Base-by-base conservation (phyloP, 2,797 vertebrate species). In the Sebastes minor region DNA sequence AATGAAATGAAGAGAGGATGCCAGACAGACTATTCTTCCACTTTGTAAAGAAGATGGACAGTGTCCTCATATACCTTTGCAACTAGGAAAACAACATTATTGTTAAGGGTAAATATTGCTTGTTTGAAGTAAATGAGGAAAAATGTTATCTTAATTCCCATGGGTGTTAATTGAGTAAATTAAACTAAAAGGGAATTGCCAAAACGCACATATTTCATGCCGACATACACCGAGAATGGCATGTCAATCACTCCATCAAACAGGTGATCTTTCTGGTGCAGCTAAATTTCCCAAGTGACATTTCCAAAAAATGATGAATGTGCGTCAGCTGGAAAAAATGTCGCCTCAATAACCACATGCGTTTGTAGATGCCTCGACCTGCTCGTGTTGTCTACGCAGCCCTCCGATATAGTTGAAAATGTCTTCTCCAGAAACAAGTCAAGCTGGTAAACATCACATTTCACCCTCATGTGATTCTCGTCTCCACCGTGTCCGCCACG, bases 361-460 rank as follows among this genome's bases (percentile, higher is more conserved):
- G 9, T 65, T 22, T 74, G 7, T 13, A 67, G 66, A 63, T 25
- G 20, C 52, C 59, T 65, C 75, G 67, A 80, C 52, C 55, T 55
- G 25, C 53, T 55, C 8, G 22, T 2, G 2, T 23, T 49, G 22
- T 73, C 63, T 35, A 35, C 1, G 8, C 27, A 66, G 63, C 28
- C 46, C 38, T 35, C 13, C 4, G 6, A 63, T 11, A 46, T 46
- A 77, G 63, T 71, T 67, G 35, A 78, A 82, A 82, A 85, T 61
- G 22, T 76, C 33, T 74, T 68, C 38, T 28, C 74, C 62, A 30
- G 62, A 75, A 86, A 83, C 38, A 75, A 85, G 80, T 69, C 69
- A 84, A 78, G 84, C 71, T 78, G 79, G 83, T 89, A 87, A 88
- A 92, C 87, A 86, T 92, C 76, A 80, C 71, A 87, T 92, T 91